These are phyloP conservation scores for Sphyrna mokarran DNA, from an alignment of 2,113 vertebrate genomes.

Conservation along the genomic window DNA sequence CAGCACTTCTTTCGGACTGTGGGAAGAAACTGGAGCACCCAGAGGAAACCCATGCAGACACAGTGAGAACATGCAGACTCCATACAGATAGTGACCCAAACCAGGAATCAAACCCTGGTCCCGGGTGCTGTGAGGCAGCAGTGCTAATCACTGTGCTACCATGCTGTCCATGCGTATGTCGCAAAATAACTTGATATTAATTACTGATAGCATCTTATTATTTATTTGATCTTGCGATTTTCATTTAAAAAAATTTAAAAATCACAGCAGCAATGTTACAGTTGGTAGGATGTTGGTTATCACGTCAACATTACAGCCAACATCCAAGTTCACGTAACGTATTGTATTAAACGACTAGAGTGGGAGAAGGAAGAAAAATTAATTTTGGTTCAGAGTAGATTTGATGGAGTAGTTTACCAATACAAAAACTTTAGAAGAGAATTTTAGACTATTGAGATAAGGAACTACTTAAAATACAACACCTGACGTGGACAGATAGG, in stretches of 20 bases:
- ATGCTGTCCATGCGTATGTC: no score
- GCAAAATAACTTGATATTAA: not conserved
- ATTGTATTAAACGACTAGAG: not conserved
- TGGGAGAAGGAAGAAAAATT: not conserved
- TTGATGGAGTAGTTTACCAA: not conserved
- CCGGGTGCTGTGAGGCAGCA: no score
- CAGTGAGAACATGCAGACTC: no score
- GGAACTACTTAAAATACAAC: not conserved
- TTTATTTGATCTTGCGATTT: not conserved
- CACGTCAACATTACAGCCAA: not conserved
- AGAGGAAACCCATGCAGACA: no score
- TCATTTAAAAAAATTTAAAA: not conserved
- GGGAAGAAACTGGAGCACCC: no score
- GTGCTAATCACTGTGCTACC: no score
- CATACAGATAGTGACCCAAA: no score
- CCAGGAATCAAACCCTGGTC: no score
- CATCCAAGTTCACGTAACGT: not conserved
- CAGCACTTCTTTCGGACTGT: no score
- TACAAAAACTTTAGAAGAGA: not conserved
- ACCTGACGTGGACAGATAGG: not conserved
- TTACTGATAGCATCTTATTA: not conserved
- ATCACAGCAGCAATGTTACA: not conserved
- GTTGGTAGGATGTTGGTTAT: not conserved
- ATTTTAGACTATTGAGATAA: not conserved
- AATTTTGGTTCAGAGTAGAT: not conserved